Evolutionary conservation across 2,888 invertebrate species (phyloP), one percentile per base, ranked within the genome.

Genomic region (Andrena hattorfiana): DNA sequence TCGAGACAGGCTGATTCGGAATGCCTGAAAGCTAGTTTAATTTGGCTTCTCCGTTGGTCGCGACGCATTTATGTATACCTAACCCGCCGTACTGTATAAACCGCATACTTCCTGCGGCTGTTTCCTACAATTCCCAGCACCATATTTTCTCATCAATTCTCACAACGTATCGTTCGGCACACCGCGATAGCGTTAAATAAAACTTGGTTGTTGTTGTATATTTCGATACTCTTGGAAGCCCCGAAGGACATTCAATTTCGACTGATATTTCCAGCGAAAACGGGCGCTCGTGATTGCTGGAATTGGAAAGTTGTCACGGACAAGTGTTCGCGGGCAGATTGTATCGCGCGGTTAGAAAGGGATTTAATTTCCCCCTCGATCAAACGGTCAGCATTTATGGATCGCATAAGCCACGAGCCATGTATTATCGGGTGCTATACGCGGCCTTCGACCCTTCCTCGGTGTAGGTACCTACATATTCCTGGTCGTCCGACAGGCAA

Each of bases 1-100:
- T 10, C 70, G 64, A 23, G 56, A 48, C 77, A 64, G 70, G 20
- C 26, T 49, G 51, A 68, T 49, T 63, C 51, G 67, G 51, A 67
- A 62, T 23, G 70, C 51, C 42, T 63, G 54, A 30, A 72, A 81
- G 66, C 51, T 28, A 59, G 80, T 69, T 77, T 71, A 81, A 81
- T 77, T 77, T 48, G 63, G 70, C 32, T 80, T 60, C 51, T 63
- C 13, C 16, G 60, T 51, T 28, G 56, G 4, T 2, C 26, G 30
- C 35, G n/a, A 23, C 59, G 28, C 30, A 68, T 49, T 63, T 49
- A 35, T n/a, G n/a, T n/a, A n/a, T 48, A 20, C 66, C 42, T 42
- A 42, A 13, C 26, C 16, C 32, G 26, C 7, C 56, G 20, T 10
- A 16, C 26, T 10, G 48, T 51, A 13, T 32, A 62, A 63, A 68